A percentile compares a stretch with the other conserved stretches of the same genome.
phyloP scores from a whole-genome alignment of 2,797 vertebrate species.

The Peromyscus eremicus region DNA sequence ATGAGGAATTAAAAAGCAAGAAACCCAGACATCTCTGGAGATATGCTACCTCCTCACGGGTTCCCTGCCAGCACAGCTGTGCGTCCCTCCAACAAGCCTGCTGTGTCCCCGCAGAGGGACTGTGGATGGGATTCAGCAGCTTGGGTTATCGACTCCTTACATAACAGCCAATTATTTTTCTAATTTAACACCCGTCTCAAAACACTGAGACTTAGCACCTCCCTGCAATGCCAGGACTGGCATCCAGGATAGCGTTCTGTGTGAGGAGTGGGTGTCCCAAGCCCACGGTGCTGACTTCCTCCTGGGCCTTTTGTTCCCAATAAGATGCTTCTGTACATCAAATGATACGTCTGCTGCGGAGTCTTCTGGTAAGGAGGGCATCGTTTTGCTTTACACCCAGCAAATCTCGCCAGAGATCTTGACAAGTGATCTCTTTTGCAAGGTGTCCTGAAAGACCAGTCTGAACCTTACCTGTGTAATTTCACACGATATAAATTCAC shows the following conservation, averaged over 20 bases:
- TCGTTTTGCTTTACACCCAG: not conserved
- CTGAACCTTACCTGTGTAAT: not conserved
- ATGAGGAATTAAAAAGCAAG: conserved; percentile 62
- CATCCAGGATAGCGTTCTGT: not conserved
- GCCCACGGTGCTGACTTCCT: not conserved
- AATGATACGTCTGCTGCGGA: conserved; percentile 34
- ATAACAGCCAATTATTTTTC: conserved; percentile 74
- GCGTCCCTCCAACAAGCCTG: not conserved
- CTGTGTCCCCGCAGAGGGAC: not conserved
- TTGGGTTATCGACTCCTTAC: conserved; percentile 62
- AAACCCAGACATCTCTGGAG: conserved; percentile 29
- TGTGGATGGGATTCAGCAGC: not conserved
- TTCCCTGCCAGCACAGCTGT: not conserved
- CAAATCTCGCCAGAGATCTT: not conserved
- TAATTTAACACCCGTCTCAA: conserved; percentile 71
- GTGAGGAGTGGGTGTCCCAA: not conserved
- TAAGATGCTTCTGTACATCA: conserved; percentile 10
- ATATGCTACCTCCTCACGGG: not conserved
- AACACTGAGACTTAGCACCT: not conserved
- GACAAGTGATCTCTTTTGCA: not conserved
- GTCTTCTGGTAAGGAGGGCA: conserved; percentile 38
- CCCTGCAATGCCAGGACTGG: conserved; percentile 21
- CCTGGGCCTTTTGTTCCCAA: conserved; percentile 49
- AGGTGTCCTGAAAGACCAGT: not conserved
- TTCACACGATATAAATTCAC: not conserved